phyloP scores from a whole-genome alignment of 2,888 invertebrate species.

The Alsophila aescularia region DNA sequence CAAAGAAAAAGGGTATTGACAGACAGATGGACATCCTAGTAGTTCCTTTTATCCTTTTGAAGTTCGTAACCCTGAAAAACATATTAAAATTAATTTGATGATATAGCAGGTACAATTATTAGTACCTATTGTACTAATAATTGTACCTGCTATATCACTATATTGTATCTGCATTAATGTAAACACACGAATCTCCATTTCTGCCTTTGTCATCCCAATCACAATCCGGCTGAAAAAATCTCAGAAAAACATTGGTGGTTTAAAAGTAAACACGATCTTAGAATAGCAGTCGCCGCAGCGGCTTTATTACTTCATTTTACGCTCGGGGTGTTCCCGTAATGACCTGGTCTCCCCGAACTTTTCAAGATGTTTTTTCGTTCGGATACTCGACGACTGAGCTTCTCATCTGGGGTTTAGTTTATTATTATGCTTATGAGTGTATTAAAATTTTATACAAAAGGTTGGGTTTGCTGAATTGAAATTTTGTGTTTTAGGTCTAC shows the following conservation, averaged over 20 bases:
- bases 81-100: no score
- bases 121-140: no score
- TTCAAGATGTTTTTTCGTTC: constrained; percentile 40
- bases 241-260: constrained; percentile 8
- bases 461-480: neutral
- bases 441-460: neutral
- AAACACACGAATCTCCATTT: neutral
- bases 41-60: no score
- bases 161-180: no score
- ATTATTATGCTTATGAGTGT: constrained; percentile 4
- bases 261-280: constrained; percentile 25
- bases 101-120: no score
- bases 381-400: neutral
- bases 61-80: no score
- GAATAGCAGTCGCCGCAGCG: constrained; percentile 31
- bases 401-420: constrained; percentile 12
- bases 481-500: neutral
- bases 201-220: neutral
- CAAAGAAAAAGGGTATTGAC: no score
- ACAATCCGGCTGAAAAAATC: neutral
- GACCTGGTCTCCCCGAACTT: constrained; percentile 46
- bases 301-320: constrained; percentile 59
- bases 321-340: constrained; percentile 49
- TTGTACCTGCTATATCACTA: no score
- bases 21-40: no score